Conservation (phyloP, 2,888 invertebrate species). For the Cantharis nigra region DNA sequence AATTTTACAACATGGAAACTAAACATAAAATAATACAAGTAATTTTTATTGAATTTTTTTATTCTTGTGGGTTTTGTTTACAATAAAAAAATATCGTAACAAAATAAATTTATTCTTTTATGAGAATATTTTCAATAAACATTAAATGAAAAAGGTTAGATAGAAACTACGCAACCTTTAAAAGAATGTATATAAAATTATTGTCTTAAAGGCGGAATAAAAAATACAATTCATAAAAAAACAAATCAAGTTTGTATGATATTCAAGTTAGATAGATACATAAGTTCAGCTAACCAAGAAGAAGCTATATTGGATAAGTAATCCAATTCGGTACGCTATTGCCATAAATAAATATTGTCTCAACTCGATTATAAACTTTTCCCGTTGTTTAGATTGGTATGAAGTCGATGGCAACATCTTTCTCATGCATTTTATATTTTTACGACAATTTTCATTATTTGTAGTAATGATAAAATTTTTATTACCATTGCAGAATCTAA, state of each 20-base stretch:
- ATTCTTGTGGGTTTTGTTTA: neutral
- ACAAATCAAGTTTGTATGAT: conserved; percentile 17
- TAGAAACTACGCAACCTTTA: neutral
- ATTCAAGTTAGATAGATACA: conserved; percentile 16
- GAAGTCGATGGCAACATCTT: neutral
- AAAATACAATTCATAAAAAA: neutral
- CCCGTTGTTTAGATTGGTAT: conserved; percentile 15
- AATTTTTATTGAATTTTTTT: neutral
- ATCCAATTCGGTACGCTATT: conserved; percentile 18
- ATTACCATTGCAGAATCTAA: neutral
- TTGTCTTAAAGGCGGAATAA: neutral
- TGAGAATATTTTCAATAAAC: neutral
- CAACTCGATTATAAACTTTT: conserved; percentile 32
- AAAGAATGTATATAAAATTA: neutral
- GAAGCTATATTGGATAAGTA: conserved; percentile 18
- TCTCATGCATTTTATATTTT: neutral
- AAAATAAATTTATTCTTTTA: neutral
- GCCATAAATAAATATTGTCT: conserved; percentile 34
- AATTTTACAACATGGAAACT: neutral
- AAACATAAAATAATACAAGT: neutral
- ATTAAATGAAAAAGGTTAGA: neutral
- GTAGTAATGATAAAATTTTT: neutral
- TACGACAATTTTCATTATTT: neutral
- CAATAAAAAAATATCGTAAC: neutral
- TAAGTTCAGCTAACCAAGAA: conserved; percentile 8